phyloP scores from a whole-genome alignment of 2,113 vertebrate species.

The Pica pica region DNA sequence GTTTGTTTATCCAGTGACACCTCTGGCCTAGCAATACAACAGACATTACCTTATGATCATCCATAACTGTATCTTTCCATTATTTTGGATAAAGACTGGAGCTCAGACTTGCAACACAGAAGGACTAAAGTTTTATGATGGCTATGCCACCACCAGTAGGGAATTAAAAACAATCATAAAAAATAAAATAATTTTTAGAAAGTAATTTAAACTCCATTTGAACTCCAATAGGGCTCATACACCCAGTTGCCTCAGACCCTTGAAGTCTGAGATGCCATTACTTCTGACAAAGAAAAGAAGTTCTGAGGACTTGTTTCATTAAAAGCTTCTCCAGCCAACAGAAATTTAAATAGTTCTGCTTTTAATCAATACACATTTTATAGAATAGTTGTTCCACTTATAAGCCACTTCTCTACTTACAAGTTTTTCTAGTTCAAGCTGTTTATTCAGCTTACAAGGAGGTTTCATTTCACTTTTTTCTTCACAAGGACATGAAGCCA shows the following conservation, averaged over 20 bases:
- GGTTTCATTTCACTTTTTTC: not conserved
- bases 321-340: not conserved
- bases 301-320: not conserved
- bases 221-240: not conserved
- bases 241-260: not conserved
- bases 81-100: not conserved
- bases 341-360: not conserved
- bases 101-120: rapidly evolving
- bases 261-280: not conserved
- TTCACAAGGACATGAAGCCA: not conserved
- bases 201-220: not conserved
- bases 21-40: not conserved
- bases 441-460: not conserved
- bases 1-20: not conserved
- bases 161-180: not conserved
- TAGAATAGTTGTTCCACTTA: not conserved
- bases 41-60: not conserved
- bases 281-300: not conserved
- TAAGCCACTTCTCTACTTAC: not conserved
- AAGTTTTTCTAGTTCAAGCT: not conserved
- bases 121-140: not conserved
- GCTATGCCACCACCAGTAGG: not conserved
- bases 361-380: not conserved
- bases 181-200: not conserved
- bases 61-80: not conserved